Evolutionary conservation across 2,888 invertebrate genomes (phyloP).

Genomic region (Litoditis marina): DNA sequence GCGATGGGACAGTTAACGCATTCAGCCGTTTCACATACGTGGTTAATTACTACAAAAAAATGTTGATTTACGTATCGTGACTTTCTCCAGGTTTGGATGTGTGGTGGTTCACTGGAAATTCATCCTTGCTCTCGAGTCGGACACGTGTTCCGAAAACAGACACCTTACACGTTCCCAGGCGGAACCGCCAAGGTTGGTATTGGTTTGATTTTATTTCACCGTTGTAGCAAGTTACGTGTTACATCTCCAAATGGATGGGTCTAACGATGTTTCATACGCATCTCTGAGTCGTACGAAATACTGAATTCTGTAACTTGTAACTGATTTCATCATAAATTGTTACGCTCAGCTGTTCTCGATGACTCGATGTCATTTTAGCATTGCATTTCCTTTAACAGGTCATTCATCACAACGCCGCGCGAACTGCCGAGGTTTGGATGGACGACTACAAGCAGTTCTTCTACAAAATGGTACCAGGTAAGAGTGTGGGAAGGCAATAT

Average conservation of each 20-base stretch:
- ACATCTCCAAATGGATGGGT: no score
- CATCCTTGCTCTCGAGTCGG: conserved; percentile 92
- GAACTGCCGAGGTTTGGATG: conserved; percentile 99
- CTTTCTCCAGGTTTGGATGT: conserved; percentile 87
- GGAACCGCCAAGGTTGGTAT: conserved; percentile 74
- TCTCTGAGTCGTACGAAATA: no score
- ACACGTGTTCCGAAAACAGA: conserved; percentile 95
- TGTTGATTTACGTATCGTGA: no score
- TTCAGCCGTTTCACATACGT: no score
- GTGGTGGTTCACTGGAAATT: conserved; percentile 90
- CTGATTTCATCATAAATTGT: not conserved
- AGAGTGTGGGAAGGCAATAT: conserved; percentile 2
- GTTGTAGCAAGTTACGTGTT: not conserved
- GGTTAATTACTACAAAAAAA: no score
- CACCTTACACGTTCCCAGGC: conserved; percentile 98
- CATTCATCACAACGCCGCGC: conserved; percentile 77
- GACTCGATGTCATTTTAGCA: not conserved
- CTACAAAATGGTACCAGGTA: conserved; percentile 62
- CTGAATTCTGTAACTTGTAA: no score
- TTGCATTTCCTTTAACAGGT: no score
- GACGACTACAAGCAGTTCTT: conserved; percentile 86
- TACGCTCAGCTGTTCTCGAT: not conserved
- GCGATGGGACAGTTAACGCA: no score
- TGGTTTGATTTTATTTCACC: conserved; percentile 1
- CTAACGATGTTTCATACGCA: no score